Evolutionary conservation across 2,113 vertebrate genomes (phyloP).

Genomic region (Oryzias javanicus): DNA sequence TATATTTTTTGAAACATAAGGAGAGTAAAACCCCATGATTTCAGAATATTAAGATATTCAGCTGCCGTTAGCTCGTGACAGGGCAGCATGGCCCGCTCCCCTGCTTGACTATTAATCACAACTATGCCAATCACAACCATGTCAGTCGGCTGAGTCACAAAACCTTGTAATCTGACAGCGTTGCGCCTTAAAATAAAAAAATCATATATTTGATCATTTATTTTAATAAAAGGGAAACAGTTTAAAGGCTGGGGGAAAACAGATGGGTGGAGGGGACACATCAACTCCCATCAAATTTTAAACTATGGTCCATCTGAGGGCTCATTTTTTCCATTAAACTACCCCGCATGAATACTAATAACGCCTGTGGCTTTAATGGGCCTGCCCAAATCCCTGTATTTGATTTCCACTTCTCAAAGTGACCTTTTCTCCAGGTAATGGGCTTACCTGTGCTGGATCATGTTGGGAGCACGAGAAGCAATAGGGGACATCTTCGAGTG

Average conservation of each 20-base stretch:
- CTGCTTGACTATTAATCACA: slow-evolving; percentile 53
- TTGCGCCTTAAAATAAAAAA: slow-evolving; percentile 55
- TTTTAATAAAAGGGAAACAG: slow-evolving; percentile 66
- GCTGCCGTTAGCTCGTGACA: slow-evolving; percentile 14
- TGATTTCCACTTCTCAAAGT: slow-evolving; percentile 78
- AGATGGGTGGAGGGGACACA: slow-evolving; percentile 67
- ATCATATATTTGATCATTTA: slow-evolving; percentile 59
- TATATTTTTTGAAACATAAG: too few species aligned
- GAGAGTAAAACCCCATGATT: slow-evolving; percentile 15
- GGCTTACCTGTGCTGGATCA: slow-evolving; percentile 74
- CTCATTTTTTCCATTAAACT: slow-evolving; percentile 78
- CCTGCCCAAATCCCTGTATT: slow-evolving; percentile 74
- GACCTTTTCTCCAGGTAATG: slow-evolving; percentile 77
- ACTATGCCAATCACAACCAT: slow-evolving; percentile 36
- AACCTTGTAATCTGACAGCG: slow-evolving; percentile 47
- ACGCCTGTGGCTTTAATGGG: slow-evolving; percentile 69
- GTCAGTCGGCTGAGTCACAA: slow-evolving; percentile 45
- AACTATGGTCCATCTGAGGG: slow-evolving; percentile 63
- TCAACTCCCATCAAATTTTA: slow-evolving; percentile 75
- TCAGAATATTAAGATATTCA: slow-evolving; percentile 25
- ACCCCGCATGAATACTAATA: slow-evolving; percentile 79
- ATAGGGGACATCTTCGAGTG: slow-evolving; percentile 29
- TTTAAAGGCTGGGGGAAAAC: slow-evolving; percentile 61
- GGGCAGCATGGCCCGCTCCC: slow-evolving; percentile 20
- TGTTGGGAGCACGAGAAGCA: slow-evolving; percentile 56